phyloP scores from a whole-genome alignment of 2,888 invertebrate species.

The Dolichomitus sp. region DNA sequence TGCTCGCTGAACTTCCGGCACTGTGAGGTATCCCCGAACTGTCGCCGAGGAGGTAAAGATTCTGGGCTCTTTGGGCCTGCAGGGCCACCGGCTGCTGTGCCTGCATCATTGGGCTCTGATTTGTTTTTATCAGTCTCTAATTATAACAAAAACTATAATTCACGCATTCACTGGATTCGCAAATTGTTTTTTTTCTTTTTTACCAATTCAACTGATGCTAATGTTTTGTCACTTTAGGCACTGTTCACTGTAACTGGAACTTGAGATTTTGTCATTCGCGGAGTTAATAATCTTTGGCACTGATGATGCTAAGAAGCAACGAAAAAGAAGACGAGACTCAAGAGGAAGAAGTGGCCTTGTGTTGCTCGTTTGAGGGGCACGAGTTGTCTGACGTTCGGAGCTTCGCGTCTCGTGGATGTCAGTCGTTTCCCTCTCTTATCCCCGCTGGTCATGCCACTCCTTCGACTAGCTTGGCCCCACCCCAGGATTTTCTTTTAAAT shows the following conservation, averaged over 20 bases:
- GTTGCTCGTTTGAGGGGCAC: constrained; percentile 65
- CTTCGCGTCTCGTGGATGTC: constrained; percentile 69
- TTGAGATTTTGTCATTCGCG: not conserved
- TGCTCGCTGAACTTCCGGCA: constrained; percentile 81
- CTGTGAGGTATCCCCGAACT: constrained; percentile 81
- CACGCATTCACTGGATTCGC: constrained; percentile 15
- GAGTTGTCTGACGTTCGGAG: constrained; percentile 72
- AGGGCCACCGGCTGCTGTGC: constrained; percentile 73
- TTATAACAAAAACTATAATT: not conserved
- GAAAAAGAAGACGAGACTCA: not conserved
- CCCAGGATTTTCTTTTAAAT: constrained; percentile 75
- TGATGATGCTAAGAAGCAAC: not conserved
- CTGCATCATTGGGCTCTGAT: constrained; percentile 73
- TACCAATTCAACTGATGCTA: not conserved
- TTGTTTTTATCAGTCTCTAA: not conserved
- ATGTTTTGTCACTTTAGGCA: not conserved
- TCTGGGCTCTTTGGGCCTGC: constrained; percentile 73
- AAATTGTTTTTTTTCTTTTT: not conserved
- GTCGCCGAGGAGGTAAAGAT: constrained; percentile 76
- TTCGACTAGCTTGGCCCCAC: constrained; percentile 60
- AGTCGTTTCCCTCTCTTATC: constrained; percentile 53
- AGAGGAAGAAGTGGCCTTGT: constrained; percentile 19
- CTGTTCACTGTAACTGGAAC: not conserved
- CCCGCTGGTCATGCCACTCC: constrained; percentile 49
- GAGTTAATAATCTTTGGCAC: not conserved